A percentile compares a stretch with the other conserved stretches of the same genome.
Evolutionary conservation across 2,888 invertebrate species (phyloP).

Genomic region (Caenorhabditis becei): DNA sequence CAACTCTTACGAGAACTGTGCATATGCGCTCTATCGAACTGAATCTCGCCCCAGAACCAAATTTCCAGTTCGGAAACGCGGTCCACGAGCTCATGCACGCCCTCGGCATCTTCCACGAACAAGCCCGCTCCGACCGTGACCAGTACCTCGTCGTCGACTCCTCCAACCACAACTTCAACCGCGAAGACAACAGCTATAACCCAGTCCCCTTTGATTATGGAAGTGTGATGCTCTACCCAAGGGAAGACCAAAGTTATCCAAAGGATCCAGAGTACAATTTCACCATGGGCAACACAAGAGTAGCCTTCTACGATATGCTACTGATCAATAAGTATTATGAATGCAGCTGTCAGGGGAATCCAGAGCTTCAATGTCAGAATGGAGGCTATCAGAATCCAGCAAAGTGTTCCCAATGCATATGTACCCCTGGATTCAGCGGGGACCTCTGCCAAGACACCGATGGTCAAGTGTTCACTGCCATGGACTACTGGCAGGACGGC

Average conservation of each 20-base stretch:
- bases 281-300: slow-evolving; percentile 44
- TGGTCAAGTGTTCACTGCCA: not conserved
- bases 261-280: slow-evolving; percentile 45
- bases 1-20: no score
- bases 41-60: no score
- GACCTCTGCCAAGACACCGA: slow-evolving; percentile 82
- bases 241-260: slow-evolving; percentile 14
- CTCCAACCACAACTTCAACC: not conserved
- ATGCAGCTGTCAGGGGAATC: slow-evolving; percentile 27
- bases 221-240: slow-evolving; percentile 37
- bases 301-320: slow-evolving; percentile 44
- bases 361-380: slow-evolving; percentile 29
- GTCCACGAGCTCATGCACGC: slow-evolving; percentile 51
- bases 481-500: slow-evolving; percentile 20
- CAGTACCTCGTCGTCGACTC: slow-evolving; percentile 27
- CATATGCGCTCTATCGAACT: no score
- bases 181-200: not conserved
- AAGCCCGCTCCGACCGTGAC: slow-evolving; percentile 25
- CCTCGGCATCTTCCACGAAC: slow-evolving; percentile 34
- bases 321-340: slow-evolving; percentile 24
- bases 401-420: slow-evolving; percentile 65
- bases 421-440: slow-evolving; percentile 83
- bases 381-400: slow-evolving; percentile 43
- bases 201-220: slow-evolving; percentile 44
- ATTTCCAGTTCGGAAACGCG: slow-evolving; percentile 37